Base-by-base conservation (phyloP, 2,888 invertebrate species). In the Coronaproctus castanopsis region DNA sequence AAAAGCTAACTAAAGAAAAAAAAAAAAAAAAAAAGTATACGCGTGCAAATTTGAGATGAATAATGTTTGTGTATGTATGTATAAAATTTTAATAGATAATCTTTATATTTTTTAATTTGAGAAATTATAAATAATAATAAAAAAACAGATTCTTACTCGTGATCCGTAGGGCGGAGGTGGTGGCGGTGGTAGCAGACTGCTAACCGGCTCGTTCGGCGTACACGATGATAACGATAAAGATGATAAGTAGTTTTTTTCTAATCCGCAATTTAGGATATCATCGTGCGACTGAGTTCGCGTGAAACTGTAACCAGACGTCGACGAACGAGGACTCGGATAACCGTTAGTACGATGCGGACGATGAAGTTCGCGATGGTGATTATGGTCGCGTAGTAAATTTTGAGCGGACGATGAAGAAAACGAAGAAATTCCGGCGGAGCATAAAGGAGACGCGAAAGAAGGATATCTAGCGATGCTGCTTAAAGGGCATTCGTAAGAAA, bases 221-320 rank as follows among this genome's bases (percentile, higher is more conserved):
- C 24, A 21, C 18, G 56, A 48, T 55, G 56, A 52, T 2, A 59
- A 48, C n/a, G n/a, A n/a, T n/a, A n/a, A n/a, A n/a, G n/a, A n/a
- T n/a, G n/a, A n/a, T n/a, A n/a, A n/a, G n/a, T n/a, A n/a, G n/a
- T n/a, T n/a, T 52, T 68, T 72, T 63, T 82, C 80, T 65, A 80
- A 74, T 59, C 54, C 65, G 55, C 80, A 80, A 67, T 82, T 85
- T 63, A 87, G 74, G 67, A 88, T 83, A 69, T 87, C 87, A 69
- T 87, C 87, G 69, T 87, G 85, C 57, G 87, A 87, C 69, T 83
- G 79, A 2, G 87, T 82, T 65, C 87, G 77, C 63, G 79, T 75
- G 67, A 84, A 84, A 64, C 52, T 59, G 52, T 55, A 82, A 64
- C 52, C 55, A 48, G 55, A 82, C 1, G 83, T 83, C 3, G 71